A percentile compares a stretch with the other conserved stretches of the same genome.
Conservation (phyloP, 1,140 invertebrate species). For the Camponotus vicinus region DNA sequence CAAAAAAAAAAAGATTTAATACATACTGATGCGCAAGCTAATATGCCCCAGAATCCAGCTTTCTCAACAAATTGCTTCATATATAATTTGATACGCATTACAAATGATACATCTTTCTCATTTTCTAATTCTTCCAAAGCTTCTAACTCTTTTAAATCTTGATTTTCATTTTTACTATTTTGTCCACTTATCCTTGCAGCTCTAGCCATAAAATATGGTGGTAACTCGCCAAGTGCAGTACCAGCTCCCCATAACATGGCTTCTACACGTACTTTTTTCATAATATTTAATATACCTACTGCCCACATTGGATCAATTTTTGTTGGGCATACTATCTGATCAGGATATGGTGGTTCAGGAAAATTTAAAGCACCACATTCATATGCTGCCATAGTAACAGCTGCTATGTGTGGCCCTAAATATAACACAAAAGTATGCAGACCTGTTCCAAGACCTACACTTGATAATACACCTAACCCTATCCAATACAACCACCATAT, state of each 20-base stretch:
- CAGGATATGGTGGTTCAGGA: slow-evolving; percentile 96
- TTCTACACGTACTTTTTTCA: slow-evolving; percentile 98
- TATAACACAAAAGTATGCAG: slow-evolving; percentile 99
- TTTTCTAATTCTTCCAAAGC: slow-evolving; percentile 89
- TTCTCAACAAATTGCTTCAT: slow-evolving; percentile 97
- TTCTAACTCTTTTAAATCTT: slow-evolving; percentile 92
- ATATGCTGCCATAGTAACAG: slow-evolving; percentile 99
- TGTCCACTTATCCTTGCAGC: slow-evolving; percentile 93
- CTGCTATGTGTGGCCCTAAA: slow-evolving; percentile 96
- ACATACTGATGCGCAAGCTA: slow-evolving; percentile 97
- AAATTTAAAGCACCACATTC: slow-evolving; percentile 98
- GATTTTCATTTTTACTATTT: slow-evolving; percentile 82
- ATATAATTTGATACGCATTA: slow-evolving; percentile 93
- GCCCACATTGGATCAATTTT: slow-evolving; percentile 87
- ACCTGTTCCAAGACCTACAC: slow-evolving; percentile 98
- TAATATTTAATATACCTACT: slow-evolving; percentile 94
- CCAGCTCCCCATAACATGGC: slow-evolving; percentile 99
- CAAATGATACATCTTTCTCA: slow-evolving; percentile 88
- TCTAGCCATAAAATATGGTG: slow-evolving; percentile 98
- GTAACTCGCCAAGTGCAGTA: slow-evolving; percentile 98
- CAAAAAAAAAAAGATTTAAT: slow-evolving; percentile 34
- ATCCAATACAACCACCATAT: slow-evolving; percentile 97
- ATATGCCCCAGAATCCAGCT: slow-evolving; percentile 98
- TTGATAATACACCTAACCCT: slow-evolving; percentile 97
- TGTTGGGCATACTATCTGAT: slow-evolving; percentile 94